Conservation (phyloP, 2,113 vertebrate species). For the Ranitomeya imitator region DNA sequence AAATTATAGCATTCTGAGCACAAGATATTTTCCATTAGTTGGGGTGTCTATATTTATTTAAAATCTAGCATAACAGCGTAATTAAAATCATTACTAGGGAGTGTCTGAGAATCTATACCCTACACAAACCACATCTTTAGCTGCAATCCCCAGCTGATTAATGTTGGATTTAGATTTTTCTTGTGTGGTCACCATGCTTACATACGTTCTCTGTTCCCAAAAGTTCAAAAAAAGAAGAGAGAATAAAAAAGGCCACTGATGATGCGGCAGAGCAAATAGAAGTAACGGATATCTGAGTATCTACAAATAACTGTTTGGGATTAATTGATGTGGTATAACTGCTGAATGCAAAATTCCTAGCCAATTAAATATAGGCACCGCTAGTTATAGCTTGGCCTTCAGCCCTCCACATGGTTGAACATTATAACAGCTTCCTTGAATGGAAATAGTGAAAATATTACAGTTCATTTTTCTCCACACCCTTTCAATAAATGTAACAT, state of each 20-base stretch:
- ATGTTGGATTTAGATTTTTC: neutral
- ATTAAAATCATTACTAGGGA: neutral
- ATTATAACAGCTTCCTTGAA: neutral
- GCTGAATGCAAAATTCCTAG: neutral
- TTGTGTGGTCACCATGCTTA: neutral
- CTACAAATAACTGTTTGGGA: conserved; percentile 19
- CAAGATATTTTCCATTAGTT: no score
- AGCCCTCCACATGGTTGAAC: neutral
- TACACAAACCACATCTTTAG: neutral
- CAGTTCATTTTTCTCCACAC: neutral
- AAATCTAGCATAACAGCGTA: neutral
- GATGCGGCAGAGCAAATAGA: neutral
- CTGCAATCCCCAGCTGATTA: neutral
- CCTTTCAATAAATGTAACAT: no score
- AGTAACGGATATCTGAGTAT: neutral
- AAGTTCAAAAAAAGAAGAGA: neutral
- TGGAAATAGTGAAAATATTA: neutral
- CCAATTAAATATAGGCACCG: no score
- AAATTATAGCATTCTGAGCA: no score
- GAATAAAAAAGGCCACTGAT: neutral
- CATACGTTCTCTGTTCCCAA: neutral
- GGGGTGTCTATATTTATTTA: no score
- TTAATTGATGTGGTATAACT: conserved; percentile 17
- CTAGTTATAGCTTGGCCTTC: neutral
- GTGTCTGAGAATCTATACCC: neutral